Conservation (phyloP, 2,113 vertebrate genomes). For the Anser brachyrhynchus region DNA sequence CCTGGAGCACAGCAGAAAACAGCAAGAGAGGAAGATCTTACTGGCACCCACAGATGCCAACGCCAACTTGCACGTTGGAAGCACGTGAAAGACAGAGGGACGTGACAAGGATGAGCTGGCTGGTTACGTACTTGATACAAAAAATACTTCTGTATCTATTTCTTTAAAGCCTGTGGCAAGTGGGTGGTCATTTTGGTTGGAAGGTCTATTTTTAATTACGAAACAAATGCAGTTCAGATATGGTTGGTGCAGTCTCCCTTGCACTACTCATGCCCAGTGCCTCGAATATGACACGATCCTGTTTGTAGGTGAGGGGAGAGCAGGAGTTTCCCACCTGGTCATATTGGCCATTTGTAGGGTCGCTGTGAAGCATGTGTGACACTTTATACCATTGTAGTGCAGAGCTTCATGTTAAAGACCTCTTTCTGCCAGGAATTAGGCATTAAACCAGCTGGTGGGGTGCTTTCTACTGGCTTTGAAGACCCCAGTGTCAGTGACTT, state of each 20-base stretch:
- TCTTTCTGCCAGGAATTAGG: not conserved
- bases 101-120: not conserved
- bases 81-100: not conserved
- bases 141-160: not conserved
- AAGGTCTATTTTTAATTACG: not conserved
- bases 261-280: rapidly evolving
- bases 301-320: not conserved
- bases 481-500: rapidly evolving
- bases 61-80: not conserved
- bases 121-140: rapidly evolving
- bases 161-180: not conserved
- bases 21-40: not conserved
- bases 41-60: not conserved
- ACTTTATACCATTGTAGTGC: not conserved
- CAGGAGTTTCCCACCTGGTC: not conserved
- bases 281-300: rapidly evolving
- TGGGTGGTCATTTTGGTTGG: not conserved
- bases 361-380: not conserved
- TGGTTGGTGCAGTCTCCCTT: not conserved
- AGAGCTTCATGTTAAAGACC: not conserved
- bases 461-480: not conserved
- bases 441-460: not conserved
- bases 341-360: not conserved
- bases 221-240: not conserved
- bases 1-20: not conserved